phyloP scores from a whole-genome alignment of 2,888 invertebrate genomes.

The Allolobophora icterica region DNA sequence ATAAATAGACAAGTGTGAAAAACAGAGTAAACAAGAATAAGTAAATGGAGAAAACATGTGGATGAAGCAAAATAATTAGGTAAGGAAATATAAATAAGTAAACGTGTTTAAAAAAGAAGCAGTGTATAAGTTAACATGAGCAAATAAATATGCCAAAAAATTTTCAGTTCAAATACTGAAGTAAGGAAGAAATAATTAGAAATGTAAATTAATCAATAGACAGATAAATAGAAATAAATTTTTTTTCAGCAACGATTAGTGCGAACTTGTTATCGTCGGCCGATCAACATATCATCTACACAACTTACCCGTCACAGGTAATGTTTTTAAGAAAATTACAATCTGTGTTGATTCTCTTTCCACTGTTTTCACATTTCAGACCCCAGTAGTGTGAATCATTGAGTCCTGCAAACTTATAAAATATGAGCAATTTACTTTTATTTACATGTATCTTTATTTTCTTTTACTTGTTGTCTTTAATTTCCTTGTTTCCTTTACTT shows the following conservation, averaged over 20 bases:
- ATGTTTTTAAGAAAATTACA: not conserved
- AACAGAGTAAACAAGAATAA: too few species aligned
- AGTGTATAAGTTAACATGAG: not conserved
- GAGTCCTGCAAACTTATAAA: not conserved
- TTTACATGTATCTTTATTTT: too few species aligned
- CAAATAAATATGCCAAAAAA: not conserved
- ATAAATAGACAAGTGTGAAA: too few species aligned
- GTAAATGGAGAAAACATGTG: too few species aligned
- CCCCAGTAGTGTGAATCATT: not conserved
- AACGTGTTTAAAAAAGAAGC: too few species aligned
- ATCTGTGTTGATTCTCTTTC: not conserved
- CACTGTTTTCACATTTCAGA: not conserved
- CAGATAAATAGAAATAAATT: not conserved
- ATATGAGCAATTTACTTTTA: not conserved
- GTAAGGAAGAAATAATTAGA: not conserved
- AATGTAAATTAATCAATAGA: not conserved
- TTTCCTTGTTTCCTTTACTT: too few species aligned
- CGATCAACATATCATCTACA: conserved; percentile 34
- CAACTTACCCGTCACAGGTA: conserved; percentile 27
- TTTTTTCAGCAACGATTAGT: not conserved
- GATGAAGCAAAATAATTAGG: not conserved
- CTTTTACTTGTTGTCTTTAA: too few species aligned
- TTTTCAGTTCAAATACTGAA: too few species aligned
- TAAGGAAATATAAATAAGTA: not conserved
- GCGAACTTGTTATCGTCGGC: conserved; percentile 23